Base-by-base conservation (phyloP, 2,113 vertebrate species). In the Phrynocephalus versicolor region DNA sequence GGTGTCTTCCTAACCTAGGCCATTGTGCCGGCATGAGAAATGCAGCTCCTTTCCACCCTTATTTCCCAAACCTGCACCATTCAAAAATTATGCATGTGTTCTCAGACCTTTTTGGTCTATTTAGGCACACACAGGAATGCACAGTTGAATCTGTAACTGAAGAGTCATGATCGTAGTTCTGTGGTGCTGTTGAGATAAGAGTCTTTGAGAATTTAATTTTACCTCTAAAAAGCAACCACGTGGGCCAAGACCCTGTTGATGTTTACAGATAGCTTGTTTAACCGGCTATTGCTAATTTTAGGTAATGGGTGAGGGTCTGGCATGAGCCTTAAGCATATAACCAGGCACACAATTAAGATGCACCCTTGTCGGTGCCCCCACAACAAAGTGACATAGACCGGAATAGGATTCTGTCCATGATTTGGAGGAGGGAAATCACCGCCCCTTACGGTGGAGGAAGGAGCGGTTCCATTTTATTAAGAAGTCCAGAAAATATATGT, bases 1-100 rank as follows among this genome's bases (percentile, higher is more conserved):
- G 71, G 79, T 87, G 72, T 65, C 13, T 64, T 86, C 41, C 51
- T 87, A 33, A 86, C 81, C 71, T 27, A 2, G 1, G 67, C 64
- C 89, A 23, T 18, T 14, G 6, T 73, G 78, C 65, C 62, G 35
- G 51, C 7, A 6, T 35, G 12, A 25, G 85, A 87, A 41, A 45
- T 78, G n/a, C 0, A 30, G 25, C 13, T 8, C 65, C 27, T 64
- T 13, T 30, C 65, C 10, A 12, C 65, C 65, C 65, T 67, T 67
- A 10, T 51, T 10, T 51, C 45, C 45, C 45, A 51, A 51, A 51
- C 45, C 5, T 51, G 45, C 45, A 51, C 45, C 5, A 6, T 51
- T 6, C 5, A 51, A 51, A 51, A 51, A 51, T 51, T 51, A 51
- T 5, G 45, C 39, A 15, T 74, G 23, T 6, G 23, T 37, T 7